Evolutionary conservation across 2,797 vertebrate species (phyloP), one percentile per base, ranked within the genome.

Genomic region (Macropus fuliginosus): DNA sequence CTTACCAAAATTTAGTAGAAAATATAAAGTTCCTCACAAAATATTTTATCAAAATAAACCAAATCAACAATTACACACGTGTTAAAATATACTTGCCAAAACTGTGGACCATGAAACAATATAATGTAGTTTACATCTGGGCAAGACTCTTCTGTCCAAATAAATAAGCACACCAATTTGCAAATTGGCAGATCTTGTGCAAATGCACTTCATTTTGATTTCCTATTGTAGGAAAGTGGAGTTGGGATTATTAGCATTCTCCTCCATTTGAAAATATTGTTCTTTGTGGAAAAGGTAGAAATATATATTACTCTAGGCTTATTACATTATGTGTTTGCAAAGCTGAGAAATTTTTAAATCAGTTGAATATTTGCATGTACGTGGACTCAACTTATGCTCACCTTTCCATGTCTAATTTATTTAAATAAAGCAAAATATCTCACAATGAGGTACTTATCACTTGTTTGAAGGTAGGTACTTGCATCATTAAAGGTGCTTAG

Each of bases 261-360:
- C 18, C 40, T 8, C 66, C 8, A 81, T 59, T 92, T 92, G 66
- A 55, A n/a, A 92, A 29, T 31, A 52, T 40, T n/a, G 56, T 29
- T 91, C 91, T 95, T 87, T 27, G 55, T 92, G 62, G 59, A 94
- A 90, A n/a, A 93, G 93, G 24, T 54, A 62, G 59, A 96, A 97
- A 95, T 52, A 95, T 90, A 46, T 50, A 94, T 52, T 92, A 28
- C 18, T 52, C 29, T 56, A 40, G 95, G 92, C 94, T 94, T 10
- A 29, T 21, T 94, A 95, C 16, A 90, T 93, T 66, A 29, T 96
- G 93, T 90, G 50, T 55, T 96, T 94, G 28, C 34, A 59, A 46
- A 54, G 16, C 89, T 95, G 59, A 92, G 95, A 92, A 94, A 91
- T 66, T 92, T 87, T 89, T 95, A 93, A 96, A 93, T 87, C 94